Evolutionary conservation across 2,797 vertebrate species (phyloP), one percentile per base, ranked within the genome.

Genomic region (Numenius phaeopus): DNA sequence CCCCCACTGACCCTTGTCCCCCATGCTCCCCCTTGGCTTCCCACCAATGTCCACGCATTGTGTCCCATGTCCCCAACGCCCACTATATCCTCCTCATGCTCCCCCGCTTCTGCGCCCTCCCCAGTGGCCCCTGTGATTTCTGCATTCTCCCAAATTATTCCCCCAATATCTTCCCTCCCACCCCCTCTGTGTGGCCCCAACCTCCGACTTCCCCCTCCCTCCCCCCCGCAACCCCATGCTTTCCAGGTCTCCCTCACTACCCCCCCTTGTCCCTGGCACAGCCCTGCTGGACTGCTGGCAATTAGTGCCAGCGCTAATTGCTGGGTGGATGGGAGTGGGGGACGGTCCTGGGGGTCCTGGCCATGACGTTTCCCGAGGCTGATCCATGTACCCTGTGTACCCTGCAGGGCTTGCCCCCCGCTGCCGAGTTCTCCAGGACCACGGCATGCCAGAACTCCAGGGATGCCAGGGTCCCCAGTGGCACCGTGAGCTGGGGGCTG

Each of bases 361-460:
- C 73, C n/a, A 10, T 47, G 44, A 21, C 2, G 2, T 19, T 27
- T 14, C 46, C 66, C 18, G 39, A 39, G 29, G 46, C n/a, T 79
- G 75, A 29, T 23, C 55, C n/a, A 2, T 21, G 39, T 64, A 18
- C 23, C 23, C 42, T 15, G 9, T 42, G 32, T 49, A 22, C 18
- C 22, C 22, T 16, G 7, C 65, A 77, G 84, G 29, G 39, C 27
- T 46, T 44, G 26, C 13, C 5, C 23, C 11, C 18, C 23, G 5
- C 21, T 1, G 11, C 32, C 1, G 59, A 73, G n/a, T 22, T 29
- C 58, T 49, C 69, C 58, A 26, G 30, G n/a, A 49, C 49, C 23
- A 8, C 12, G 0, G 29, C 26, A 14, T 2, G 0, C n/a, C 17
- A 52, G n/a, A n/a, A 44, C 34, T 55, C 21, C 26, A 14, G 32